Evolutionary conservation across 2,888 invertebrate genomes (phyloP).

Genomic region (Perdita meconis): DNA sequence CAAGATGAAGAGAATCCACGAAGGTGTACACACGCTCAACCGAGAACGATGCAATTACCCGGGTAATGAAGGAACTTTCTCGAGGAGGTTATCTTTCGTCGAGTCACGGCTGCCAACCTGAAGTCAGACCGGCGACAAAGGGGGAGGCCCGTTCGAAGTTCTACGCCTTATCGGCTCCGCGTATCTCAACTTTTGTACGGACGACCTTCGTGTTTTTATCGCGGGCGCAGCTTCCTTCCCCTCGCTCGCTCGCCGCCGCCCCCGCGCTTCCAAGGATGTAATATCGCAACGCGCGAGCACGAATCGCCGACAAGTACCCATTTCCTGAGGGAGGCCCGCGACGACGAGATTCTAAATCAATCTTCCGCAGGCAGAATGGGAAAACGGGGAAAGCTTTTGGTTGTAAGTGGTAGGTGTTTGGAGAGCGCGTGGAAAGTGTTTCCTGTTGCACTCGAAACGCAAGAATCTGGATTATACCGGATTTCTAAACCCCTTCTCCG

Average conservation of each 20-base stretch:
- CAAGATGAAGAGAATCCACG: slow-evolving; percentile 41
- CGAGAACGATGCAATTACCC: slow-evolving; percentile 70
- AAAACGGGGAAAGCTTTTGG: slow-evolving; percentile 10
- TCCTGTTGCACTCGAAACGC: not conserved
- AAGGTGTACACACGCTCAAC: slow-evolving; percentile 66
- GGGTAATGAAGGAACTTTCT: slow-evolving; percentile 72
- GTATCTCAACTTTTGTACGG: slow-evolving; percentile 41
- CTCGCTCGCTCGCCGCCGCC: not conserved
- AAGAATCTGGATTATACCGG: no score
- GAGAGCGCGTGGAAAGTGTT: not conserved
- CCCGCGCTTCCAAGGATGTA: not conserved
- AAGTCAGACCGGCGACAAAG: slow-evolving; percentile 51
- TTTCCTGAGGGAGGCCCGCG: not conserved
- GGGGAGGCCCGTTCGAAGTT: slow-evolving; percentile 41
- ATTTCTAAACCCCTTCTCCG: no score
- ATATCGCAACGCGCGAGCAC: not conserved
- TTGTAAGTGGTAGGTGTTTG: not conserved
- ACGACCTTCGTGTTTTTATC: slow-evolving; percentile 46
- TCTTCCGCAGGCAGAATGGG: slow-evolving; percentile 1
- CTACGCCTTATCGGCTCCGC: slow-evolving; percentile 56
- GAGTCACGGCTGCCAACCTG: slow-evolving; percentile 57
- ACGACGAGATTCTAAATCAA: slow-evolving; percentile 27
- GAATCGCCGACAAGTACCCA: not conserved
- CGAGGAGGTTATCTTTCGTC: slow-evolving; percentile 69
- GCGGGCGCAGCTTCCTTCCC: not conserved